Evolutionary conservation across 1,140 invertebrate genomes (phyloP).

Genomic region (Zeugodacus cucurbitae): DNA sequence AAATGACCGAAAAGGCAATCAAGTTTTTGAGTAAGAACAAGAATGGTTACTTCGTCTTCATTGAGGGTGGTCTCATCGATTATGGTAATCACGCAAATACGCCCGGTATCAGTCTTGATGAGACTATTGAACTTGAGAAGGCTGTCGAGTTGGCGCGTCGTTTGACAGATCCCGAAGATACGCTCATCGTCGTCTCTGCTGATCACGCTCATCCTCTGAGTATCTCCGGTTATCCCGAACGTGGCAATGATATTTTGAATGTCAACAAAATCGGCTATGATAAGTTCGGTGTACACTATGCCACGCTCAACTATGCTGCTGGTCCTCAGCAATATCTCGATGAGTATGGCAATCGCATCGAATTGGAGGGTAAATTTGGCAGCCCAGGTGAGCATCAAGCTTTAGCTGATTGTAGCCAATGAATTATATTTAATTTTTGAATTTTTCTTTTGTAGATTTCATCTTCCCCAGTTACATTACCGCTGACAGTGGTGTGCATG

Average conservation of each 20-base stretch:
- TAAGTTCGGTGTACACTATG: constrained; percentile 69
- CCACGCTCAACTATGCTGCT: constrained; percentile 75
- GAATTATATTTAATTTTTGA: background rate
- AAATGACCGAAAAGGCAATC: constrained; percentile 82
- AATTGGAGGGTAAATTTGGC: constrained; percentile 43
- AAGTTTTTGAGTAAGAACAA: constrained; percentile 74
- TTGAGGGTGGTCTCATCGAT: constrained; percentile 78
- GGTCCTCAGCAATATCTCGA: constrained; percentile 70
- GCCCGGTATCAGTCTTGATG: constrained; percentile 74
- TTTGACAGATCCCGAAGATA: constrained; percentile 71
- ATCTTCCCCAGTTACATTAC: constrained; percentile 64
- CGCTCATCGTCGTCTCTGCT: constrained; percentile 76
- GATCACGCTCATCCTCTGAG: constrained; percentile 78
- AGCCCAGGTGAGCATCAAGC: background rate
- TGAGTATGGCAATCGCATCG: constrained; percentile 51
- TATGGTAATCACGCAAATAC: constrained; percentile 76
- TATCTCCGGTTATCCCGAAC: constrained; percentile 75
- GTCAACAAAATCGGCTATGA: constrained; percentile 53
- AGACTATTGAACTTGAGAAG: constrained; percentile 75
- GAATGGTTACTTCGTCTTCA: constrained; percentile 74
- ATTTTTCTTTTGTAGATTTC: background rate
- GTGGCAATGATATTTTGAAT: constrained; percentile 77
- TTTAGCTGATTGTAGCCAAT: background rate
- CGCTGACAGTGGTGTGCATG: constrained; percentile 70
- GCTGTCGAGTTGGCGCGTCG: constrained; percentile 72